Percentiles rank a stretch among this genome's conserved stretches.
These are phyloP conservation scores for Rhimphoctona megacephalus DNA, from an alignment of 2,888 invertebrate species.

Conservation along the genomic window DNA sequence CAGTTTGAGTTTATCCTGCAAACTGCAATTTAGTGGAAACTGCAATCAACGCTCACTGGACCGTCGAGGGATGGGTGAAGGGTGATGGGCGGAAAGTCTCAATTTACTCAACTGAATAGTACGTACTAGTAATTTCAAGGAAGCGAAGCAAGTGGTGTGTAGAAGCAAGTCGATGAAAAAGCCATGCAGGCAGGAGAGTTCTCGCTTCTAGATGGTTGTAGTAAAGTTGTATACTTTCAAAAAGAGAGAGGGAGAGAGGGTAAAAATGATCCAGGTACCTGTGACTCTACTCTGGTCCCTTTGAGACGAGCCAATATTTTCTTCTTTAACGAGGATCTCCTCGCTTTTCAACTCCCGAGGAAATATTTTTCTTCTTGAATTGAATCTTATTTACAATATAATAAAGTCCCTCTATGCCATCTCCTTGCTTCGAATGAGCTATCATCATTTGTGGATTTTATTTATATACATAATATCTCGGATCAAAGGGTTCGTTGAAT, in stretches of 20 bases:
- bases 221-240: constrained; percentile 24
- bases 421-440: constrained; percentile 14
- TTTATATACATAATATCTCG: background rate
- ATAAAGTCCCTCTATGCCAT: background rate
- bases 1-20: constrained; percentile 37
- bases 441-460: background rate
- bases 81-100: constrained; percentile 33
- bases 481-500: background rate
- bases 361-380: constrained; percentile 51
- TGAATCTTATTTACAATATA: constrained; percentile 24
- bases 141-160: constrained; percentile 11
- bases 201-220: constrained; percentile 14
- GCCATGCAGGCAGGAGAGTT: constrained; percentile 11
- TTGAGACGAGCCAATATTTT: constrained; percentile 55
- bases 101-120: constrained; percentile 58
- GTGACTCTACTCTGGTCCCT: constrained; percentile 27
- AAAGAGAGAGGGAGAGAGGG: background rate
- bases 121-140: constrained; percentile 44
- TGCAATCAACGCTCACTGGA: constrained; percentile 61
- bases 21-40: constrained; percentile 40
- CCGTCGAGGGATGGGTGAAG: background rate
- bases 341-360: constrained; percentile 3
- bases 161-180: constrained; percentile 40
- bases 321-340: constrained; percentile 48
- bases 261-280: constrained; percentile 10